Base-by-base conservation (phyloP, 2,888 invertebrate species). In the Drosophila fulvimacula region DNA sequence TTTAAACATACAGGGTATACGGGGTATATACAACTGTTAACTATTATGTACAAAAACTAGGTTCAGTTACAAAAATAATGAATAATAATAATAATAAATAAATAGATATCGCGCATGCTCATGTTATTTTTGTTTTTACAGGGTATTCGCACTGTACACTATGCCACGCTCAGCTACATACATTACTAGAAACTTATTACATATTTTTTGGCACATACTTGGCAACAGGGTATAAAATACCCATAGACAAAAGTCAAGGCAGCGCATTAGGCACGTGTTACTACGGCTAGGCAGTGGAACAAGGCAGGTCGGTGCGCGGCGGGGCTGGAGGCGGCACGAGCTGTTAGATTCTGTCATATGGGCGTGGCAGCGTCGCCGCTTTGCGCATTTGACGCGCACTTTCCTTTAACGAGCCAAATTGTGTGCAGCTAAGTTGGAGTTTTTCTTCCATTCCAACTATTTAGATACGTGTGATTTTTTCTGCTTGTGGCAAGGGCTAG, bases 381-480 rank as follows among this genome's bases (percentile, higher is more conserved):
- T 59, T 69, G 64, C 77, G 58, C 74, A 79, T 63, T 77, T 79
- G 74, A 74, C 62, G 79, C 78, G 49, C 66, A 59, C 64, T 77
- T 68, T 58, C 62, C 64, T 72, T 78, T 82, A 80, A 82, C 83
- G 72, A 80, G 81, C 67, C 75, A 73, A 72, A 82, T 81, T 82
- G 69, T 75, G 59, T 61, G 58, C 51, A 21, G 62, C 46, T 64
- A 69, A 75, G 65, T 74, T 82, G 27, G 24, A 68, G 39, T 48
- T 62, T 61, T 59, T 44, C 57, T 41, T 34, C 36, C 59, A 49
- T 62, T 52, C 38, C 38, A 76, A 76, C 78, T 78, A 69, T 66
- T 57, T 59, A 30, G 68, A 53, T 52, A 42, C 59, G 59, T 67
- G 52, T 46, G 42, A 27, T 30, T 53, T 42, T 63, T 41, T 19